Conservation (phyloP, 2,888 invertebrate species). For the Phoronis australis region DNA sequence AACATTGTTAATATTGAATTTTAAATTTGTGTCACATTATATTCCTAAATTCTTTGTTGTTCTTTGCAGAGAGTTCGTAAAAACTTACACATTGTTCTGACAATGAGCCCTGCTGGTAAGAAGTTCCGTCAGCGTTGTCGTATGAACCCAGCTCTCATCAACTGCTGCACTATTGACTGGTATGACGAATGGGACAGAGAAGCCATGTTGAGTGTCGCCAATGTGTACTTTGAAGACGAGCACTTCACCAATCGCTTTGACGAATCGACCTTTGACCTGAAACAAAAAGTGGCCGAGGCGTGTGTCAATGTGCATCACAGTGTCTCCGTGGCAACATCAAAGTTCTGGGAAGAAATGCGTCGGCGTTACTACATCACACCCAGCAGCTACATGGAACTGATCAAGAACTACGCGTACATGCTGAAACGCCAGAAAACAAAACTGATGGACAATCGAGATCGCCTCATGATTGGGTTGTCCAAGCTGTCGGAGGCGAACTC, state of each 20-base stretch:
- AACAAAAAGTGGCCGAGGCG: constrained; percentile 34
- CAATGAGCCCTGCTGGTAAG: constrained; percentile 48
- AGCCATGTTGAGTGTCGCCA: constrained; percentile 49
- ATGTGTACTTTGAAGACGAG: constrained; percentile 45
- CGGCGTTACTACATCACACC: constrained; percentile 49
- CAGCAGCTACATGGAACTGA: constrained; percentile 50
- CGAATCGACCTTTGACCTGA: constrained; percentile 38
- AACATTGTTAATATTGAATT: too few relatives aligned
- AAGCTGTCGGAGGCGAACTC: constrained; percentile 48
- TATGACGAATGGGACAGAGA: constrained; percentile 49
- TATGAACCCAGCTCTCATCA: constrained; percentile 51
- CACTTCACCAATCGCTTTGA: too few relatives aligned
- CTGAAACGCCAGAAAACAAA: constrained; percentile 40
- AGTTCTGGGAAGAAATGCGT: constrained; percentile 46
- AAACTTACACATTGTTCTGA: constrained; percentile 49
- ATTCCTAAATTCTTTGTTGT: too few relatives aligned
- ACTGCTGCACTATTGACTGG: constrained; percentile 54
- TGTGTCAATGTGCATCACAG: constrained; percentile 49
- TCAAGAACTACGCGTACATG: constrained; percentile 44
- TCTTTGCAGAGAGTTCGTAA: constrained; percentile 34
- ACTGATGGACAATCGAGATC: constrained; percentile 42
- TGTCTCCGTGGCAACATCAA: constrained; percentile 25
- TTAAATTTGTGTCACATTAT: too few relatives aligned
- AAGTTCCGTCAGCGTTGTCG: constrained; percentile 50
- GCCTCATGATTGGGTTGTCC: constrained; percentile 43